These are phyloP conservation scores for Kryptolebias ocellatus DNA, from an alignment of 2,797 vertebrate species.

Conservation along the genomic window DNA sequence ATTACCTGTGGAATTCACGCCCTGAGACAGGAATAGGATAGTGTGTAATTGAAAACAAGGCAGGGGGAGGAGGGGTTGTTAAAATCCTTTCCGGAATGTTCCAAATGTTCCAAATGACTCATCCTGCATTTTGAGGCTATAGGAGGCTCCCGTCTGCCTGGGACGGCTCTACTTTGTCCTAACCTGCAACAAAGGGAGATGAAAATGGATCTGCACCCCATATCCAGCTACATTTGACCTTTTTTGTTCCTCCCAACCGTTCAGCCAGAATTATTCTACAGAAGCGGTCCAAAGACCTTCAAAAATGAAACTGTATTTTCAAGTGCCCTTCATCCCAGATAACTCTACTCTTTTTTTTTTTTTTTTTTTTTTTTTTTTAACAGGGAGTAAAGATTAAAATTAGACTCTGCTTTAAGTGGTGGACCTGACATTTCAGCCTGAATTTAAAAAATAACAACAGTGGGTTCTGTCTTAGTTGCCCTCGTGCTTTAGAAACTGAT, in stretches of 20 bases:
- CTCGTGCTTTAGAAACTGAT: constrained; percentile 44
- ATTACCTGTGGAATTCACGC: constrained; percentile 73
- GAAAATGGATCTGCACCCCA: constrained; percentile 52
- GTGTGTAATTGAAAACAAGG: constrained; percentile 82
- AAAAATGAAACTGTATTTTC: constrained; percentile 62
- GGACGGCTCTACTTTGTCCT: constrained; percentile 69
- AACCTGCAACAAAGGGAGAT: constrained; percentile 62
- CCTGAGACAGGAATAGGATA: constrained; percentile 79
- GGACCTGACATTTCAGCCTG: constrained; percentile 48
- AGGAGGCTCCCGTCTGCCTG: constrained; percentile 70
- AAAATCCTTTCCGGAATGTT: constrained; percentile 81
- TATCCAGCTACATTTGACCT: constrained; percentile 51
- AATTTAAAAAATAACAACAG: constrained; percentile 50
- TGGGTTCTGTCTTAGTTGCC: constrained; percentile 35
- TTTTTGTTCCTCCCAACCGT: constrained; percentile 30
- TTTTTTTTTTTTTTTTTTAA: constrained; percentile 4
- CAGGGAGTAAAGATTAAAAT: constrained; percentile 22
- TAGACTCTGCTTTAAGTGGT: constrained; percentile 31
- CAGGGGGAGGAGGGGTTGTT: constrained; percentile 33
- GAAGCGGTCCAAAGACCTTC: constrained; percentile 52
- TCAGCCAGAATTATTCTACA: constrained; percentile 57
- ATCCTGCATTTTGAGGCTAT: constrained; percentile 62
- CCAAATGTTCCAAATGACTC: constrained; percentile 78
- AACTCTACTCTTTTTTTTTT: constrained; percentile 13
- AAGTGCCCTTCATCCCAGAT: constrained; percentile 53